Base-by-base conservation (phyloP, 2,888 invertebrate species). In the Epinotia brunnichana region DNA sequence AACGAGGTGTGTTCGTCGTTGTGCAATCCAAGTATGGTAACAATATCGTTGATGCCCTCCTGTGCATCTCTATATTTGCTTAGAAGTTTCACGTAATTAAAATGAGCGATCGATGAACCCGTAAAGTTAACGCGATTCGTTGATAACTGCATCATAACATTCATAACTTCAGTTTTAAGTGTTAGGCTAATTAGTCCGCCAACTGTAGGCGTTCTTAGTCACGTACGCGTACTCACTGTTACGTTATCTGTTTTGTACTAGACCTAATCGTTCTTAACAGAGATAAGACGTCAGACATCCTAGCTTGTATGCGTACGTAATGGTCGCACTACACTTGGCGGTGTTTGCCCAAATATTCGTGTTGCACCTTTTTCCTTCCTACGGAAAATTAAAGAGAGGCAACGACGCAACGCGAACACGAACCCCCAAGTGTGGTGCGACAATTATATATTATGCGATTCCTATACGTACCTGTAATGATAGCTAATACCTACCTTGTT, bases 101-200 rank as follows among this genome's bases (percentile, higher is more conserved):
- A 90, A 73, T 92, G 90, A 3, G 90, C 85, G 48, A 90, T 85
- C 4, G 92, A 88, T 1, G 87, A 79, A 74, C 77, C 90, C 2
- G 89, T 89, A 75, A 92, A 92, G 80, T 91, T 89, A 7, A 92
- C 88, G 56, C 92, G 88, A 78, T 80, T 89, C 17, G 87, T 87
- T 66, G 92, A 85, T 75, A 90, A 77, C 76, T 91, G 92, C 92
- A 92, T 92, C 75, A 74, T 29, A 3, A 24, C 21, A n/a, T n/a
- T 24, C 82, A 78, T 71, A 67, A 59, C 44, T 73, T 76, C 69
- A 66, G 67, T 67, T 67, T 35, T 59, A 54, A 39, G 21, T 13
- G 7, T 29, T 24, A 62, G 35, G 13, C 51, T 53, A 71, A 61
- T 74, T 64, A 59, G 11, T 71, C 77, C 77, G 75, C 73, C 76